Evolutionary conservation across 2,888 invertebrate species (phyloP).

Genomic region (Calameuta pallipes): DNA sequence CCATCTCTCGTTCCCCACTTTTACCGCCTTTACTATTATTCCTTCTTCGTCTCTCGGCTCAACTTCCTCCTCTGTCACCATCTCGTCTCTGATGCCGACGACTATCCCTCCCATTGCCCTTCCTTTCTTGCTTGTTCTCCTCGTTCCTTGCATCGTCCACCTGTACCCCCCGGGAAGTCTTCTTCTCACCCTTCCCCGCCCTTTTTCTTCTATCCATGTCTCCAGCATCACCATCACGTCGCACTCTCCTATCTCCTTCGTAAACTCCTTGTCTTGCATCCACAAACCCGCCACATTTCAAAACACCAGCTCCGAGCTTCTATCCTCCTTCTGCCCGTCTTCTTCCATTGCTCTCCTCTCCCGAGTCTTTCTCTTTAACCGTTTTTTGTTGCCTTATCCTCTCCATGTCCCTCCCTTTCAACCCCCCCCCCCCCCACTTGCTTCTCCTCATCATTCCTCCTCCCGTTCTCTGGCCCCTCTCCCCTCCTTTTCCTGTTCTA

Average conservation of each 20-base stretch:
- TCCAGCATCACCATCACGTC: not conserved
- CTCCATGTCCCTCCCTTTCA: not conserved
- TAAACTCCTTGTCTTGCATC: not conserved
- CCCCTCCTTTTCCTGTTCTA: not conserved
- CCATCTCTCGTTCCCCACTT: no score
- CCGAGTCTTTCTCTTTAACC: no score
- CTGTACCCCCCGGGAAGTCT: no score
- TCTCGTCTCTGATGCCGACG: not conserved
- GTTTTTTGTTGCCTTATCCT: not conserved
- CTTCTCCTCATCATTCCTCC: not conserved
- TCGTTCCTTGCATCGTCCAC: not conserved
- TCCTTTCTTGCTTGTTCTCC: not conserved
- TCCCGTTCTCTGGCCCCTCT: not conserved
- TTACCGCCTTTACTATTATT: not conserved
- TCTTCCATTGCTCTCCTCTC: not conserved
- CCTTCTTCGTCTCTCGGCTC: not conserved
- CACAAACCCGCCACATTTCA: not conserved
- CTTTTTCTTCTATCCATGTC: slow-evolving; percentile 4
- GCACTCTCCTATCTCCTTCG: not conserved
- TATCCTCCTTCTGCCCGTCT: not conserved
- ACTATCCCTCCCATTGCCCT: not conserved
- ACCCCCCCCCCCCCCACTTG: no score
- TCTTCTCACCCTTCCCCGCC: not conserved
- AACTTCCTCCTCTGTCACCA: not conserved
- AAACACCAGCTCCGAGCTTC: not conserved